These are phyloP conservation scores for Drosophila nigromelanica DNA, from an alignment of 1,140 invertebrate species.

Conservation along the genomic window DNA sequence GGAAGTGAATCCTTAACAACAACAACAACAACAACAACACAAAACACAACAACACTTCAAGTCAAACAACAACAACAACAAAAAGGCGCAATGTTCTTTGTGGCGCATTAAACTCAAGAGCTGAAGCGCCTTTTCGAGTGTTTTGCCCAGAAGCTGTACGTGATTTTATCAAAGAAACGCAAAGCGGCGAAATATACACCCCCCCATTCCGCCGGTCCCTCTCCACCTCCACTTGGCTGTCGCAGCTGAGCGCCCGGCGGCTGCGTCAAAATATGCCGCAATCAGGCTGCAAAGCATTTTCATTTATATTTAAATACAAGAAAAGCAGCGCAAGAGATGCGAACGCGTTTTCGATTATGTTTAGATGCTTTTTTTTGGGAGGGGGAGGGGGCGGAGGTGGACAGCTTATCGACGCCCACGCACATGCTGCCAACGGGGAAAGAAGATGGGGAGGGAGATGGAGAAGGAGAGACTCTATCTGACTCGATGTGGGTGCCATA, in stretches of 20 bases:
- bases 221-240: constrained; percentile 11
- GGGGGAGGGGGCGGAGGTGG: constrained; percentile 19
- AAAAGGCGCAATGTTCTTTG: constrained; percentile 67
- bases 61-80: constrained; percentile 24
- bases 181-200: constrained; percentile 43
- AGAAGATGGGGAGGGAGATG: too few relatives aligned
- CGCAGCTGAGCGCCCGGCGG: constrained; percentile 54
- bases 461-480: constrained; percentile 3
- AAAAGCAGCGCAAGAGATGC: constrained; percentile 32
- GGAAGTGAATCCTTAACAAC: constrained; percentile 26
- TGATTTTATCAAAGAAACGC: constrained; percentile 80
- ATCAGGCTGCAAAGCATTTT: constrained; percentile 81
- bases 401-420: constrained; percentile 75
- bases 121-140: constrained; percentile 58
- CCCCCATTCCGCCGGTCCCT: not conserved
- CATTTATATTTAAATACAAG: constrained; percentile 82
- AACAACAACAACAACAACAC: constrained; percentile 3
- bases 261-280: constrained; percentile 81
- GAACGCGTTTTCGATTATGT: constrained; percentile 79
- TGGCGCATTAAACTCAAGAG: constrained; percentile 68
- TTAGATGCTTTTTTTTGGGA: constrained; percentile 63
- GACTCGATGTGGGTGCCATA: constrained; percentile 58
- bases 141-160: constrained; percentile 69
- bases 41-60: constrained; percentile 5
- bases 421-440: constrained; percentile 29